A percentile compares a stretch with the other conserved stretches of the same genome.
Conservation (phyloP, 1,140 invertebrate genomes). For the Probaryconus sp. region DNA sequence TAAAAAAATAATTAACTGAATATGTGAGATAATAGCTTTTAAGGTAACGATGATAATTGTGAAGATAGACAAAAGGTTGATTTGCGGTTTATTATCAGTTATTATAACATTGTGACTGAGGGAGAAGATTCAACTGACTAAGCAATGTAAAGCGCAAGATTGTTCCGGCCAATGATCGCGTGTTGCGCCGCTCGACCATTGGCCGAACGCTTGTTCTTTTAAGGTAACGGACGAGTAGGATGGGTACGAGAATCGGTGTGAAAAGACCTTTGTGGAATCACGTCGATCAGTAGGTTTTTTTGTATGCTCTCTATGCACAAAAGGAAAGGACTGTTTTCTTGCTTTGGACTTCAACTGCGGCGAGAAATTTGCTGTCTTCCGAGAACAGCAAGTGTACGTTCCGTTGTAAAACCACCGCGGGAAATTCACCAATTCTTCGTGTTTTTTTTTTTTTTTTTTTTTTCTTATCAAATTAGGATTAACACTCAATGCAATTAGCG, state of each 20-base stretch:
- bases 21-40: no score
- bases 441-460: no score
- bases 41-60: no score
- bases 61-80: no score
- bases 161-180: not conserved
- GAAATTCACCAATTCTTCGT: no score
- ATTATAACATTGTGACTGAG: no score
- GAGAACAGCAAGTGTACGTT: slow-evolving; percentile 23
- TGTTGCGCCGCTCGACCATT: slow-evolving; percentile 4
- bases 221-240: slow-evolving; percentile 19
- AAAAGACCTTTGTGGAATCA: slow-evolving; percentile 56
- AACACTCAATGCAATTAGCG: no score
- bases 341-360: slow-evolving; percentile 18
- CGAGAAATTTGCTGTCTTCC: slow-evolving; percentile 47
- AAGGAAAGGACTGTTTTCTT: slow-evolving; percentile 47
- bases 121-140: no score
- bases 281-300: slow-evolving; percentile 49
- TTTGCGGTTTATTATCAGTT: no score
- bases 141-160: not conserved
- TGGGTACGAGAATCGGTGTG: slow-evolving; percentile 45
- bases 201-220: slow-evolving; percentile 28
- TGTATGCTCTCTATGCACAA: slow-evolving; percentile 26
- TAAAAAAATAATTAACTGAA: no score
- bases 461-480: no score
- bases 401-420: slow-evolving; percentile 8